Conservation (phyloP, 1,140 invertebrate genomes). For the Danaus plexippus region DNA sequence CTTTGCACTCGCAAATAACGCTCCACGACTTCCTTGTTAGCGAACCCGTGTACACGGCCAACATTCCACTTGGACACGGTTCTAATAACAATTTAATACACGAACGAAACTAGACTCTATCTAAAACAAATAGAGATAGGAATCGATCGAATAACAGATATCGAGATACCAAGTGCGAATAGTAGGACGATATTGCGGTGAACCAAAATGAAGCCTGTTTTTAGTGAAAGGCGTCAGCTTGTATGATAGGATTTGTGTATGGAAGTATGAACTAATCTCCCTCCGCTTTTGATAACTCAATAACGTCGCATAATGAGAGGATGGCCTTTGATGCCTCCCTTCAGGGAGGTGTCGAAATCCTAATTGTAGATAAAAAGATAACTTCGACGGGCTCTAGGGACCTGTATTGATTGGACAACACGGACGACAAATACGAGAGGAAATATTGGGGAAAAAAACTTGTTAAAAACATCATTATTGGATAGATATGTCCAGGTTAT, state of each 20-base stretch:
- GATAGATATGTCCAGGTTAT: no score
- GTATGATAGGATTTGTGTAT: constrained; percentile 70
- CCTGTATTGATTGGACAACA: constrained; percentile 33
- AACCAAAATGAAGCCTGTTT: constrained; percentile 63
- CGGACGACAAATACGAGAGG: constrained; percentile 4
- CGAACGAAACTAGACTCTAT: constrained; percentile 15
- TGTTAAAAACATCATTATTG: background rate
- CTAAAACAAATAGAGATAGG: constrained; percentile 12
- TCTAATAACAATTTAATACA: constrained; percentile 23
- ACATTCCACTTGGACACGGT: constrained; percentile 38
- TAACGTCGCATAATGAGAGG: constrained; percentile 65
- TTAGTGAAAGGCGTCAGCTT: constrained; percentile 66
- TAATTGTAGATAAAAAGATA: constrained; percentile 72
- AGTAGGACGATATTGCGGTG: constrained; percentile 48
- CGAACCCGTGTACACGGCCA: constrained; percentile 43
- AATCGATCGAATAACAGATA: constrained; percentile 7
- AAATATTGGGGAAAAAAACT: constrained; percentile 11
- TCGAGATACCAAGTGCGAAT: constrained; percentile 14
- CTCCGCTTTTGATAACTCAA: constrained; percentile 66
- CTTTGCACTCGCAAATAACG: constrained; percentile 60
- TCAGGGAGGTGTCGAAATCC: constrained; percentile 63
- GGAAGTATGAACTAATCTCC: constrained; percentile 71
- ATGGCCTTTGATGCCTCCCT: constrained; percentile 57
- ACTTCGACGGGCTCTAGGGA: constrained; percentile 40
- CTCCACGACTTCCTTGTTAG: constrained; percentile 56